These are phyloP conservation scores for Bilobella aurantiaca DNA, from an alignment of 1,140 invertebrate genomes.

Conservation along the genomic window DNA sequence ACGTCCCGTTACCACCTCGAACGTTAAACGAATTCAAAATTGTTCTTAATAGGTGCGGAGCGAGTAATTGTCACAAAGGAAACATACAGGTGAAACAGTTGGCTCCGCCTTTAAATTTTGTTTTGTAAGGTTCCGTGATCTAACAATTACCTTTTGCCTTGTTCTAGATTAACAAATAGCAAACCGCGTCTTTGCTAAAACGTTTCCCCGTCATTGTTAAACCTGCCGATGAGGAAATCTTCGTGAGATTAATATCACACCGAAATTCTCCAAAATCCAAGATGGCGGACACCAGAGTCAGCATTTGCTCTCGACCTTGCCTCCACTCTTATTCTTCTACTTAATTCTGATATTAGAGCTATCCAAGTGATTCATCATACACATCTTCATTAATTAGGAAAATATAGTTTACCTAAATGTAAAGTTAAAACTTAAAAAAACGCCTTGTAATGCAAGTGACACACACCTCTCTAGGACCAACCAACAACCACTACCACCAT, in stretches of 20 bases:
- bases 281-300: background rate
- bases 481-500: too few relatives aligned
- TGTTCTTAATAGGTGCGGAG: conserved; percentile 8
- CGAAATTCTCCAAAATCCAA: background rate
- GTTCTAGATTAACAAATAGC: conserved; percentile 26
- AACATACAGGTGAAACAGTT: conserved; percentile 29
- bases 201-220: too few relatives aligned
- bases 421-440: too few relatives aligned
- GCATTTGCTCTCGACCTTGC: background rate
- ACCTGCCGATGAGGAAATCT: background rate
- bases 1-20: too few relatives aligned
- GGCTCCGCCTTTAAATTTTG: background rate
- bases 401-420: too few relatives aligned
- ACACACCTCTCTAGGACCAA: too few relatives aligned
- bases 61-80: conserved; percentile 33
- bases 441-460: too few relatives aligned
- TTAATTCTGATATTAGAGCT: too few relatives aligned
- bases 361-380: too few relatives aligned
- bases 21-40: background rate
- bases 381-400: too few relatives aligned
- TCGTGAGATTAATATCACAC: background rate
- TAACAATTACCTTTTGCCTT: conserved; percentile 2
- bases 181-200: conserved; percentile 26
- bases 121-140: background rate
- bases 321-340: background rate